These are phyloP conservation scores for Alouatta palliata DNA, from an alignment of 2,113 vertebrate species.

Conservation along the genomic window DNA sequence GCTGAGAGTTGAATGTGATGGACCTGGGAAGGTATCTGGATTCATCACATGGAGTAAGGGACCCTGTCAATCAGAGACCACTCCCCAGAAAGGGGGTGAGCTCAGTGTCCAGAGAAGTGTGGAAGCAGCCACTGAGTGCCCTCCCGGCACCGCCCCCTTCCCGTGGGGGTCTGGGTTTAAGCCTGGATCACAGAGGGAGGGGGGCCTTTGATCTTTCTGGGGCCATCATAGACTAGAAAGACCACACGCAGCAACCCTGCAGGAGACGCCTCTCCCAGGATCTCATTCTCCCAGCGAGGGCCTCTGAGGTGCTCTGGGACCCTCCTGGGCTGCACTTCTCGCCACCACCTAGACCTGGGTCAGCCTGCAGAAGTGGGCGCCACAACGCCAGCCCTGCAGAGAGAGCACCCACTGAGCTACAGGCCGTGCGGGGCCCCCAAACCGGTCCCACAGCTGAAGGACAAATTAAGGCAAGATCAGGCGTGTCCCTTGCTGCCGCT, in stretches of 20 bases:
- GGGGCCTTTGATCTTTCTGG: not conserved
- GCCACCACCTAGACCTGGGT: too few relatives aligned
- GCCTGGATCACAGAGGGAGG: accelerated
- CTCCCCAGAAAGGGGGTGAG: not conserved
- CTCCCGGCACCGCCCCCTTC: accelerated
- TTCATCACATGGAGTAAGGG: accelerated
- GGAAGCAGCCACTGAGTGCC: not conserved
- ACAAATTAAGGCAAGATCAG: accelerated
- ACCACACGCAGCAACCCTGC: too few relatives aligned
- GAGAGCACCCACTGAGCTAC: accelerated
- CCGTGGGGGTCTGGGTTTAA: not conserved
- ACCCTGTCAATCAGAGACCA: not conserved
- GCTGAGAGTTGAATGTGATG: not conserved
- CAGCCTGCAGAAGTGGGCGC: not conserved
- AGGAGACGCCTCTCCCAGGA: not conserved
- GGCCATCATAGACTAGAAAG: not conserved
- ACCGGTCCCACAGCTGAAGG: accelerated
- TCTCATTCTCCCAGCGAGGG: not conserved
- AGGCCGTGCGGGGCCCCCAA: accelerated
- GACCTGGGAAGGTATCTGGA: not conserved
- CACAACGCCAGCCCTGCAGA: accelerated
- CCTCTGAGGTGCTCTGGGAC: not conserved
- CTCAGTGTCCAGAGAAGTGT: not conserved
- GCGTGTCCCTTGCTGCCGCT: accelerated
- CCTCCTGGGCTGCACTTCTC: not conserved